A percentile compares a stretch with the other conserved stretches of the same genome.
phyloP scores from a whole-genome alignment of 1,140 invertebrate genomes.

The Panulirus ornatus region DNA sequence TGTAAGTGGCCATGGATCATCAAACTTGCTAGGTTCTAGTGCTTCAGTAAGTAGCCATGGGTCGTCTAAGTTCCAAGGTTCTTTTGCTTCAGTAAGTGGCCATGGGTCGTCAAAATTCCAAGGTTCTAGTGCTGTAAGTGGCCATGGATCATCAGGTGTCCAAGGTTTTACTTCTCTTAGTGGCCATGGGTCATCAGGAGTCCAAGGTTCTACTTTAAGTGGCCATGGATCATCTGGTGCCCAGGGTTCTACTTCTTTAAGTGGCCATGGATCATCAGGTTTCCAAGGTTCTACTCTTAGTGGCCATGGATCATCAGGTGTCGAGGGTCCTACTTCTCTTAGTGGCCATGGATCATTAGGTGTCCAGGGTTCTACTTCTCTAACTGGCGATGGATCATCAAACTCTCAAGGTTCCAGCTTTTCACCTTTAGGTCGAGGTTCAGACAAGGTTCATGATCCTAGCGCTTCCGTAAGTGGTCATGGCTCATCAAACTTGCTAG shows the following conservation, averaged over 20 bases:
- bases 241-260: not conserved
- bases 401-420: not conserved
- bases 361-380: not conserved
- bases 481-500: not conserved
- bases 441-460: too few species aligned
- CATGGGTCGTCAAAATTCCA: not conserved
- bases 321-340: not conserved
- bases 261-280: not conserved
- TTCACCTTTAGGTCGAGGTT: too few species aligned
- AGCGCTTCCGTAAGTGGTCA: not conserved
- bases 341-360: not conserved
- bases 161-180: not conserved
- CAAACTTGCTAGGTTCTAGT: not conserved
- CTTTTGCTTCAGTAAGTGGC: not conserved
- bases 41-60: not conserved
- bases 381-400: not conserved
- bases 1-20: not conserved
- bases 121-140: too few species aligned
- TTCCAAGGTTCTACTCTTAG: not conserved
- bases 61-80: not conserved
- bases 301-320: not conserved
- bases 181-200: not conserved
- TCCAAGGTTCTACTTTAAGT: not conserved
- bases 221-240: not conserved
- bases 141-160: not conserved